Conservation (phyloP, 2,113 vertebrate species). For the Alethe diademata region DNA sequence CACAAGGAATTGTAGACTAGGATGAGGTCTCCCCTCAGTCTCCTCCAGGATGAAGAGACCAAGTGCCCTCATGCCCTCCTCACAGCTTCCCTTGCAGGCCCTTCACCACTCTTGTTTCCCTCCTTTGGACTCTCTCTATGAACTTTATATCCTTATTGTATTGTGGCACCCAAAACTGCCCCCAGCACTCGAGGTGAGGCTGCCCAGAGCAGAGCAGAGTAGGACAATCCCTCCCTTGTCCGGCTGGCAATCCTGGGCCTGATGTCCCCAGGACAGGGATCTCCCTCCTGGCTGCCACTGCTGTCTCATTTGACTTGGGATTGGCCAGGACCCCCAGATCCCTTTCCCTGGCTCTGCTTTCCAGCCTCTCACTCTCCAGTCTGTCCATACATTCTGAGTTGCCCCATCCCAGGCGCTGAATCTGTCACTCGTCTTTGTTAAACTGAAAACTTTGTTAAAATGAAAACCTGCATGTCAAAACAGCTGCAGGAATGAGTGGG, state of each 20-base stretch:
- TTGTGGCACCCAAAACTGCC: not conserved
- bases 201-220: fast-evolving
- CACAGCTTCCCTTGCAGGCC: not conserved
- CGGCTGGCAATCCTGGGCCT: fast-evolving
- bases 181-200: fast-evolving
- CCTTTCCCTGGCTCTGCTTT: not conserved
- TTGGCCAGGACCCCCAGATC: fast-evolving
- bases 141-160: not conserved
- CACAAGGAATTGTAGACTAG: not conserved
- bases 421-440: not conserved
- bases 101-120: fast-evolving
- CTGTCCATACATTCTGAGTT: too few relatives aligned
- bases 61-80: fast-evolving
- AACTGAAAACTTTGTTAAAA: not conserved
- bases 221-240: not conserved
- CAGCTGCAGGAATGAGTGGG: not conserved
- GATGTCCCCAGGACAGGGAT: not conserved
- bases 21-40: not conserved
- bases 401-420: not conserved
- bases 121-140: not conserved
- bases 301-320: not conserved
- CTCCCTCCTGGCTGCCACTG: too few relatives aligned
- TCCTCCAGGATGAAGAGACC: not conserved
- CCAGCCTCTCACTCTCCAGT: not conserved
- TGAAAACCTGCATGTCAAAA: not conserved